phyloP scores from a whole-genome alignment of 2,797 vertebrate species.

The Myotis myotis region DNA sequence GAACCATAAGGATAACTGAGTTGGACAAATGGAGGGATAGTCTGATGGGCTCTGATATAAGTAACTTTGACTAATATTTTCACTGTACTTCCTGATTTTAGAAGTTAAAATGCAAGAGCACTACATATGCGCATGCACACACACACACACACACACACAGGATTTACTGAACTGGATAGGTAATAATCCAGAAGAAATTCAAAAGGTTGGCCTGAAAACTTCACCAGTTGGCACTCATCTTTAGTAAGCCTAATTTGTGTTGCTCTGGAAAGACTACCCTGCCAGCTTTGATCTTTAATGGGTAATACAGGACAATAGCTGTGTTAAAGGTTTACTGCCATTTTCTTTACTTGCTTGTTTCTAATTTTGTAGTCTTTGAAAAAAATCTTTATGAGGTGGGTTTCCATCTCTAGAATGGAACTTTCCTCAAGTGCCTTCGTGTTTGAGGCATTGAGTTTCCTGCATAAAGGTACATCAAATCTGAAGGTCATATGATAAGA shows the following conservation, averaged over 20 bases:
- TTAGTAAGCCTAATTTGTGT: not conserved
- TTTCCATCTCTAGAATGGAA: conserved; percentile 22
- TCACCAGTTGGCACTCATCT: not conserved
- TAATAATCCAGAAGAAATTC: not conserved
- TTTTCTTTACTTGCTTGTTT: conserved; percentile 29
- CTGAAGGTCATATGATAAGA: not conserved
- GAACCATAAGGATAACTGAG: not conserved
- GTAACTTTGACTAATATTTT: conserved; percentile 9
- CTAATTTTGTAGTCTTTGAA: conserved; percentile 32
- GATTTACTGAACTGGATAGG: not conserved
- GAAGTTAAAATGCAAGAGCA: not conserved
- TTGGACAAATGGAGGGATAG: not conserved
- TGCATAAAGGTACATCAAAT: conserved; percentile 6
- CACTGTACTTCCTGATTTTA: not conserved
- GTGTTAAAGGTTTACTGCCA: not conserved
- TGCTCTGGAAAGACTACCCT: not conserved
- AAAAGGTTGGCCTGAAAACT: conserved; percentile 6
- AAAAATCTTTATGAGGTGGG: conserved; percentile 5
- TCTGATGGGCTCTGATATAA: not conserved
- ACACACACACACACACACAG: not conserved
- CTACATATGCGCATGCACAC: too few relatives aligned
- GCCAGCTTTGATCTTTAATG: not conserved
- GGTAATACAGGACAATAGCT: not conserved
- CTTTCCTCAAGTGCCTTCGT: conserved; percentile 6
- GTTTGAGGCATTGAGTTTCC: not conserved